These are phyloP conservation scores for Amorpha juglandis DNA, from an alignment of 2,888 invertebrate species.

Conservation along the genomic window DNA sequence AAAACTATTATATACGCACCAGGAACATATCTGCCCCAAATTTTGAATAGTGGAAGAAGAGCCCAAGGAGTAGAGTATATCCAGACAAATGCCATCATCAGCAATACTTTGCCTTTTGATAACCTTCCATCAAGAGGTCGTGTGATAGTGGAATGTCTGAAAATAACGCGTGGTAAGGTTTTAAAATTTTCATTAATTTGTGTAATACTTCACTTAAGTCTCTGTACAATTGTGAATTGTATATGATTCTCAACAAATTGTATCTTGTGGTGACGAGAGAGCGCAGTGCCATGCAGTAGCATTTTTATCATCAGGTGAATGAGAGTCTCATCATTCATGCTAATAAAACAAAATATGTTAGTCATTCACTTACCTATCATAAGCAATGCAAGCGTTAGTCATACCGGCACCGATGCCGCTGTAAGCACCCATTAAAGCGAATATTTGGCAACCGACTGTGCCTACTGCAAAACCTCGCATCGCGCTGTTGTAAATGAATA, in stretches of 20 bases:
- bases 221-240: too few species aligned
- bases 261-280: too few species aligned
- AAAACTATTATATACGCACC: conserved; percentile 71
- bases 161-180: conserved; percentile 16
- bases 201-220: too few species aligned
- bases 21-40: conserved; percentile 95
- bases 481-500: conserved; percentile 93
- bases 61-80: conserved; percentile 92
- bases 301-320: too few species aligned
- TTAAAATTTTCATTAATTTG: background rate
- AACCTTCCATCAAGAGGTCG: conserved; percentile 92
- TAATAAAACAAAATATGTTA: too few species aligned
- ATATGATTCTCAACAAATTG: too few species aligned
- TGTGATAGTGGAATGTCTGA: conserved; percentile 88
- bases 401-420: conserved; percentile 91
- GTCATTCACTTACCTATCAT: conserved; percentile 85
- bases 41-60: conserved; percentile 89
- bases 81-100: conserved; percentile 90
- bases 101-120: conserved; percentile 90
- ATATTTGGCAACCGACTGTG: conserved; percentile 90
- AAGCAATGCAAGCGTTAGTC: conserved; percentile 94
- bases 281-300: too few species aligned
- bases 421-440: conserved; percentile 89
- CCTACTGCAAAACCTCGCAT: conserved; percentile 90
- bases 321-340: too few species aligned